Evolutionary conservation across 2,888 invertebrate species (phyloP), one percentile per base, ranked within the genome.

Genomic region (Ceraclea dissimilis): DNA sequence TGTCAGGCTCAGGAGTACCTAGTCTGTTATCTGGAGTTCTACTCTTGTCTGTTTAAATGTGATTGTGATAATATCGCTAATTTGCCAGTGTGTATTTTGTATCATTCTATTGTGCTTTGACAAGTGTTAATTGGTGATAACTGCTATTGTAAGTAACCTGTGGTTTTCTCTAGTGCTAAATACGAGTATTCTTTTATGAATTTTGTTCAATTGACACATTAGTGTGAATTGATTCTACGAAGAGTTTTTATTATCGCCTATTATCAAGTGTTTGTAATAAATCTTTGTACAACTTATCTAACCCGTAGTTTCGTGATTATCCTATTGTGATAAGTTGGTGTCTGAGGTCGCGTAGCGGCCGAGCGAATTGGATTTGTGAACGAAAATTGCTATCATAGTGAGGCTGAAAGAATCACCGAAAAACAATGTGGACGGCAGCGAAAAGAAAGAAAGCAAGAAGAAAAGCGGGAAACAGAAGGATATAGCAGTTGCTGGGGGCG

Each of bases 361-460:
- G 50, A 18, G 57, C 53, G 48, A 33, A 51, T 53, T 31, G 39
- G 53, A 51, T 58, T 56, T 56, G 54, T 54, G 54, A 56, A 47
- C 57, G 52, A 62, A 64, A 70, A 81, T 74, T 68, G 82, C 79
- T 73, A 79, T 79, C 81, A 83, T 83, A 78, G 83, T 83, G 82
- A 78, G 82, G 75, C 78, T 82, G 71, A 82, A 82, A 72, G 83
- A 82, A 75, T 72, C 78, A 65, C 73, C 77, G 67, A 78, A 78
- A 70, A 78, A 71, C 71, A 78, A 81, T 80, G 81, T 78, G 72
- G 81, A 78, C 70, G 71, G 75, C 66, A 68, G 76, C 72, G 72
- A 78, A 75, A 78, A 78, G 75, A 78, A 80, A 75, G 81, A 80
- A 78, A 75, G 71, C 73, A 82, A 81, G 74, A 80, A 80, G 76